Percentiles rank a stretch among this genome's conserved stretches.
These are phyloP conservation scores for Carabus problematicus DNA, from an alignment of 2,888 invertebrate species.

Conservation along the genomic window DNA sequence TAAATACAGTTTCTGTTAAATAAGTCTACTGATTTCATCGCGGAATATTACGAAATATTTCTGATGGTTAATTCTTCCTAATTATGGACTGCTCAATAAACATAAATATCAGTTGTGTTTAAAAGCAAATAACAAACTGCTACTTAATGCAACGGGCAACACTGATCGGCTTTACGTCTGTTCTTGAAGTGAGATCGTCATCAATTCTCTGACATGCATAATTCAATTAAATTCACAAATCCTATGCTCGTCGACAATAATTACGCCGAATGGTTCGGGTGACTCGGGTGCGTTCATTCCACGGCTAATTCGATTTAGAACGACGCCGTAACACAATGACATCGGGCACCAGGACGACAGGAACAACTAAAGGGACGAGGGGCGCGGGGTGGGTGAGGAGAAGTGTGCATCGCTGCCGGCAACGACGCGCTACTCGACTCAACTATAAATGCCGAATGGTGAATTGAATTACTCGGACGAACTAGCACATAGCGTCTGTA, in stretches of 20 bases:
- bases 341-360: neutral
- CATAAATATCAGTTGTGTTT: too few species aligned
- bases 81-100: too few species aligned
- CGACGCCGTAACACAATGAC: conserved; percentile 26
- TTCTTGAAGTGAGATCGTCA: neutral
- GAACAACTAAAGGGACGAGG: neutral
- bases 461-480: conserved; percentile 37
- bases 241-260: conserved; percentile 34
- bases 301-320: conserved; percentile 32
- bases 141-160: neutral
- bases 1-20: too few species aligned
- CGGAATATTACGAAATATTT: too few species aligned
- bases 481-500: conserved; percentile 20
- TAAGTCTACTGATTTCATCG: too few species aligned
- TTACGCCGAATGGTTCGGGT: conserved; percentile 25
- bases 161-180: too few species aligned
- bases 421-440: conserved; percentile 8
- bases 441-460: conserved; percentile 39
- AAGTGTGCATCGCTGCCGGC: conserved; percentile 20
- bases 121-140: too few species aligned
- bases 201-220: conserved; percentile 16
- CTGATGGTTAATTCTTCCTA: too few species aligned
- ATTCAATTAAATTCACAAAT: conserved; percentile 35
- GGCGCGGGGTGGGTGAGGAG: neutral
- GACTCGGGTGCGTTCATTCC: conserved; percentile 9